Conservation (phyloP, 1,140 invertebrate genomes). For the Ptiloglossa arizonensis region DNA sequence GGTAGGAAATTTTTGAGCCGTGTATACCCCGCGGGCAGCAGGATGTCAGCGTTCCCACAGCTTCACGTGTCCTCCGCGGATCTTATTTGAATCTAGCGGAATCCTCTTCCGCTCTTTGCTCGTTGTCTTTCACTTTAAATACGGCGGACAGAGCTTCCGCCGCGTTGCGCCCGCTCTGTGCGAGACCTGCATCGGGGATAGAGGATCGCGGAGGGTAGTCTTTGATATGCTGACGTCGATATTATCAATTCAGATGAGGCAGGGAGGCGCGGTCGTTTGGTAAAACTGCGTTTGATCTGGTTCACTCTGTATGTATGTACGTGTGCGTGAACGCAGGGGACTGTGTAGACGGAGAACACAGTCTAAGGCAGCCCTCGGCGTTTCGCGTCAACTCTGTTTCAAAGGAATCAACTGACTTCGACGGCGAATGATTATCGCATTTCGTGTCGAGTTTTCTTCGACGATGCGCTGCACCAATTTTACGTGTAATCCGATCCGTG, state of each 20-base stretch:
- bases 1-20: constrained; percentile 13
- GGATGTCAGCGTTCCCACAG: constrained; percentile 72
- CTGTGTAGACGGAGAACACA: constrained; percentile 16
- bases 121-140: constrained; percentile 59
- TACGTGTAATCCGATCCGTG: background rate
- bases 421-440: background rate
- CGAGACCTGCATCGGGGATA: constrained; percentile 45
- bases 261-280: constrained; percentile 73
- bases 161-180: constrained; percentile 56
- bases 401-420: constrained; percentile 3
- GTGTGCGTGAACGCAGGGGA: constrained; percentile 17
- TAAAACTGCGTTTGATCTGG: constrained; percentile 79
- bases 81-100: constrained; percentile 71
- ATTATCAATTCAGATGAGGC: constrained; percentile 81
- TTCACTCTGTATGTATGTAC: constrained; percentile 57
- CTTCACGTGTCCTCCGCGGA: constrained; percentile 52
- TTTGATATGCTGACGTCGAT: constrained; percentile 80
- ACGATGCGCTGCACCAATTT: too few species aligned
- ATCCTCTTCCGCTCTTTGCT: constrained; percentile 23
- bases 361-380: constrained; percentile 58
- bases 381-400: constrained; percentile 58
- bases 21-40: constrained; percentile 19
- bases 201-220: constrained; percentile 61
- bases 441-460: too few species aligned
- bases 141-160: constrained; percentile 45